phyloP scores from a whole-genome alignment of 2,113 vertebrate species.

The Rallus limicola region DNA sequence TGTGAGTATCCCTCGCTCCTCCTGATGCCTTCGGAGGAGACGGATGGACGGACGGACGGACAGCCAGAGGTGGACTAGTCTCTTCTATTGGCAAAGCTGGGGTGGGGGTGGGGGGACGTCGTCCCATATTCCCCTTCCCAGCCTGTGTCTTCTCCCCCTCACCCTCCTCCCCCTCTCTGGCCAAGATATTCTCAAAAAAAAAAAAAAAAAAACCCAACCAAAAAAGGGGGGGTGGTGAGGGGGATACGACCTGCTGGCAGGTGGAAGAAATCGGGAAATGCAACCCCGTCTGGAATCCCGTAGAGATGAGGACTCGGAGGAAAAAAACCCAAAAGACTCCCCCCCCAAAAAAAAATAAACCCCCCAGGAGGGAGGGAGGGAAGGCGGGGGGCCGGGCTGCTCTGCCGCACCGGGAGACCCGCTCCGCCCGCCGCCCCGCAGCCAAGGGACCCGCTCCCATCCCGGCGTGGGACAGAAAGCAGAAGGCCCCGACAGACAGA shows the following conservation, averaged over 20 bases:
- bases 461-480: slow-evolving; percentile 21
- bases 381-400: not conserved
- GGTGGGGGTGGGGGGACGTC: not conserved
- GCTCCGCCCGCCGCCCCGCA: not conserved
- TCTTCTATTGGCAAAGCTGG: not conserved
- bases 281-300: not conserved
- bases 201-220: no score
- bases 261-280: not conserved
- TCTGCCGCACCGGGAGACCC: slow-evolving; percentile 34
- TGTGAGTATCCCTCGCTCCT: slow-evolving; percentile 45
- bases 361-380: not conserved
- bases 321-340: no score
- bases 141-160: not conserved
- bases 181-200: not conserved
- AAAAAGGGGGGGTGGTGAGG: rapidly evolving
- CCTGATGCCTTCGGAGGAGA: slow-evolving; percentile 6
- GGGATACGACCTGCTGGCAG: not conserved
- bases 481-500: not conserved
- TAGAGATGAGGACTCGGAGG: not conserved
- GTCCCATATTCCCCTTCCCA: not conserved
- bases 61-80: not conserved
- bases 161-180: not conserved
- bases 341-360: no score
- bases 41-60: not conserved
- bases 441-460: not conserved